Percentiles rank a stretch among this genome's conserved stretches.
Evolutionary conservation across 2,113 vertebrate genomes (phyloP).

Genomic region (Lepidothrix coronata): DNA sequence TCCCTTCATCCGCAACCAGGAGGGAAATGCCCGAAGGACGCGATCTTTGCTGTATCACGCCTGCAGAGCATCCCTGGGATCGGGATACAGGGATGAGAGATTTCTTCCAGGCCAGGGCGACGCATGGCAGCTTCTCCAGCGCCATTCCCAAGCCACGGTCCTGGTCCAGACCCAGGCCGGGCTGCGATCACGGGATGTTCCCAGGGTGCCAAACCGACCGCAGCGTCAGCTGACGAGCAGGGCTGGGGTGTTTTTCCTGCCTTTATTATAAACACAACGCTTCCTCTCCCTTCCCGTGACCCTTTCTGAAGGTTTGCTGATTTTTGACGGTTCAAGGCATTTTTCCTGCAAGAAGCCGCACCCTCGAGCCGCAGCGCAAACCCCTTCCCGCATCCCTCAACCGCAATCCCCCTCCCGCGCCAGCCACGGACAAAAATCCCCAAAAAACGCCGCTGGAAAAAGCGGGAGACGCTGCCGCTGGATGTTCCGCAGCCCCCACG

Average conservation of each 20-base stretch:
- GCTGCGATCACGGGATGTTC: neutral
- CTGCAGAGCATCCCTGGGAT: neutral
- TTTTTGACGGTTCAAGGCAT: rapidly evolving
- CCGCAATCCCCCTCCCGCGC: neutral
- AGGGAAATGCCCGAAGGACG: neutral
- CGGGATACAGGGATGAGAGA: rapidly evolving
- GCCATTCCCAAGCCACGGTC: neutral
- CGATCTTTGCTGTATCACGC: rapidly evolving
- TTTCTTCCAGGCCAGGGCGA: rapidly evolving
- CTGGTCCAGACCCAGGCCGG: neutral
- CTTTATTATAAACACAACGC: neutral
- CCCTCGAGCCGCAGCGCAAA: neutral
- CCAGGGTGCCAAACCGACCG: neutral
- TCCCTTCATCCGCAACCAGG: neutral
- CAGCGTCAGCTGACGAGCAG: neutral
- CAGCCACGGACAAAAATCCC: neutral
- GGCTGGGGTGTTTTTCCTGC: neutral
- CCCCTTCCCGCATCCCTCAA: neutral
- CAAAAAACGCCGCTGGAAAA: neutral
- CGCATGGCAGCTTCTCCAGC: rapidly evolving
- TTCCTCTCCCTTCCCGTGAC: neutral
- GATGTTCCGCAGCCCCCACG: too few species aligned
- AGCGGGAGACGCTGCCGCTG: too few species aligned
- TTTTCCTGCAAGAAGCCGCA: neutral
- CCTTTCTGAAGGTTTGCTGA: rapidly evolving